phyloP scores from a whole-genome alignment of 1,140 invertebrate genomes.

The Heliconius nattereri region DNA sequence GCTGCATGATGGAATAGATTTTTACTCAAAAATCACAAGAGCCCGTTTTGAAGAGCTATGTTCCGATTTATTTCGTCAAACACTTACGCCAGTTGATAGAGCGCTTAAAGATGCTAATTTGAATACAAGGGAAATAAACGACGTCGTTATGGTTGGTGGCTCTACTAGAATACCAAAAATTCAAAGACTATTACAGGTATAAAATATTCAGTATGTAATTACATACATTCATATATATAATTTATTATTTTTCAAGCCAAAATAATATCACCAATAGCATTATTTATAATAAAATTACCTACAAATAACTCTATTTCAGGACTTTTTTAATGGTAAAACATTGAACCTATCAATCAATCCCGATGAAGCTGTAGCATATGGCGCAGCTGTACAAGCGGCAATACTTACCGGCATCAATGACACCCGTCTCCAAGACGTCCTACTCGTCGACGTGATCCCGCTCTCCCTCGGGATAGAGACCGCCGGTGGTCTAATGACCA shows the following conservation, averaged over 20 bases:
- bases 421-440: slow-evolving; percentile 88
- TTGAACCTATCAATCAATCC: slow-evolving; percentile 84
- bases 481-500: slow-evolving; percentile 86
- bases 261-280: too few species aligned
- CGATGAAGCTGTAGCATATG: slow-evolving; percentile 81
- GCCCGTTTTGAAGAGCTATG: slow-evolving; percentile 94
- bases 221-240: too few species aligned
- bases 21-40: slow-evolving; percentile 92
- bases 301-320: slow-evolving; percentile 58
- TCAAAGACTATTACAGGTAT: slow-evolving; percentile 82
- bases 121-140: slow-evolving; percentile 85
- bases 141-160: slow-evolving; percentile 85
- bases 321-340: slow-evolving; percentile 85
- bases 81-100: slow-evolving; percentile 87
- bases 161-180: slow-evolving; percentile 86
- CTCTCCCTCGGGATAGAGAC: slow-evolving; percentile 88
- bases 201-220: not conserved
- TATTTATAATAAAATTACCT: not conserved
- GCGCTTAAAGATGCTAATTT: slow-evolving; percentile 88
- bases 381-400: slow-evolving; percentile 89
- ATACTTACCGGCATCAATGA: slow-evolving; percentile 86
- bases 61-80: slow-evolving; percentile 89
- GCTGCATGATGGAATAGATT: slow-evolving; percentile 90
- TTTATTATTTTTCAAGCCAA: too few species aligned
- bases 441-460: slow-evolving; percentile 88